Percentiles rank a stretch among this genome's conserved stretches.
Evolutionary conservation across 2,113 vertebrate genomes (phyloP).

Genomic region (Trematomus loennbergii): DNA sequence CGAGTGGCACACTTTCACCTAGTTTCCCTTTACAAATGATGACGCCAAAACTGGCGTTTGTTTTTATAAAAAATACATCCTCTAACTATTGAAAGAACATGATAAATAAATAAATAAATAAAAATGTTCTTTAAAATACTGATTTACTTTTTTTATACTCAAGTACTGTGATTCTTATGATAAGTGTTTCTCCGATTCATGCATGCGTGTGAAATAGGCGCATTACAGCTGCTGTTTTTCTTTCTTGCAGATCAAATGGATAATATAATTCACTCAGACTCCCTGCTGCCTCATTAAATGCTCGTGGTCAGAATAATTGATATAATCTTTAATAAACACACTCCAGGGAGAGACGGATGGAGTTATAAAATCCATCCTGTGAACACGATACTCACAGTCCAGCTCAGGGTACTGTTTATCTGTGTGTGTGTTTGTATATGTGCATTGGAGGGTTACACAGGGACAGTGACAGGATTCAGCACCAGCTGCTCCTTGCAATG

Average conservation of each 20-base stretch:
- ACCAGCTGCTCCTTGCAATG: constrained; percentile 81
- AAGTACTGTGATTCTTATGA: neutral
- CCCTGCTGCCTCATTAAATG: constrained; percentile 79
- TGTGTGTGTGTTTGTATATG: constrained; percentile 44
- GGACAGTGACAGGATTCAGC: constrained; percentile 78
- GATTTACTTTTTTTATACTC: neutral
- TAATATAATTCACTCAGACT: constrained; percentile 73
- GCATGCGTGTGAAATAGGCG: constrained; percentile 31
- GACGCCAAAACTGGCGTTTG: neutral
- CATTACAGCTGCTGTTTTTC: constrained; percentile 74
- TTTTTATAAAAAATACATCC: neutral
- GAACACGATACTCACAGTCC: constrained; percentile 67
- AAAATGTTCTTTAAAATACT: neutral
- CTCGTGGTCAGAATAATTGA: constrained; percentile 78
- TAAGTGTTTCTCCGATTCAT: constrained; percentile 9
- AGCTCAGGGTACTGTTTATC: constrained; percentile 45
- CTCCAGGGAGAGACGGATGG: constrained; percentile 65
- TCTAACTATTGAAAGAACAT: neutral
- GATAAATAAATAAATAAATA: too few relatives aligned
- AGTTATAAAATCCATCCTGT: constrained; percentile 55
- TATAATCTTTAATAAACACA: constrained; percentile 82
- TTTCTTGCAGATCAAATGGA: constrained; percentile 69
- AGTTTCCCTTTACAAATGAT: neutral
- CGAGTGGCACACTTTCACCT: constrained; percentile 9
- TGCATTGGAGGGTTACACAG: constrained; percentile 67